Evolutionary conservation across 2,888 invertebrate genomes (phyloP).

Genomic region (Neoascia interrupta): DNA sequence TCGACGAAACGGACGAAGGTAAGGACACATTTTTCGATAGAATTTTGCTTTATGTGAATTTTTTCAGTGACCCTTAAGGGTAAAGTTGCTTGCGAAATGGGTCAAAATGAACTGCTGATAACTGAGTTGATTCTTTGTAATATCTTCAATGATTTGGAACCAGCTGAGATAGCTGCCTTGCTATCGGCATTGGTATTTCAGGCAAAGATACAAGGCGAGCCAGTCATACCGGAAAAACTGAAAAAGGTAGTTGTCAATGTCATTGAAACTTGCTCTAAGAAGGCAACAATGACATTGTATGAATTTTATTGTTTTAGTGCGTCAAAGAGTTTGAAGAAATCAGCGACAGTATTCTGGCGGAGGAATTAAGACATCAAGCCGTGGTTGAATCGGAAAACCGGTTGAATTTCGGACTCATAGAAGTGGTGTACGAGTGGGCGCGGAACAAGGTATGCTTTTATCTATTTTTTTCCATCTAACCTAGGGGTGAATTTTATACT

Average conservation of each 20-base stretch:
- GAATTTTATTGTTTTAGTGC: conserved; percentile 80
- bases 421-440: conserved; percentile 98
- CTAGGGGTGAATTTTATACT: background rate
- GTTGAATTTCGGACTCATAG: conserved; percentile 93
- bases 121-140: conserved; percentile 96
- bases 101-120: conserved; percentile 92
- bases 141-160: conserved; percentile 90
- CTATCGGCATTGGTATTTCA: conserved; percentile 96
- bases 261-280: too few relatives aligned
- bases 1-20: conserved; percentile 87
- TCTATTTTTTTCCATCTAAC: background rate
- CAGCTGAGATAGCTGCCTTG: conserved; percentile 96
- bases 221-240: conserved; percentile 78
- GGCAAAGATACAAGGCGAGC: conserved; percentile 84
- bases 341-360: conserved; percentile 84
- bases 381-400: conserved; percentile 81
- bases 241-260: conserved; percentile 74
- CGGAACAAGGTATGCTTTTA: conserved; percentile 85
- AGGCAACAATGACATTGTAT: background rate
- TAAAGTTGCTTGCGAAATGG: conserved; percentile 92
- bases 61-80: conserved; percentile 87
- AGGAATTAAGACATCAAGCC: conserved; percentile 81
- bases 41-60: background rate
- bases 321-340: conserved; percentile 86
- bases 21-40: conserved; percentile 18